These are phyloP conservation scores for Hyposmocoma kahamanoa DNA, from an alignment of 1,140 invertebrate genomes.

Conservation along the genomic window DNA sequence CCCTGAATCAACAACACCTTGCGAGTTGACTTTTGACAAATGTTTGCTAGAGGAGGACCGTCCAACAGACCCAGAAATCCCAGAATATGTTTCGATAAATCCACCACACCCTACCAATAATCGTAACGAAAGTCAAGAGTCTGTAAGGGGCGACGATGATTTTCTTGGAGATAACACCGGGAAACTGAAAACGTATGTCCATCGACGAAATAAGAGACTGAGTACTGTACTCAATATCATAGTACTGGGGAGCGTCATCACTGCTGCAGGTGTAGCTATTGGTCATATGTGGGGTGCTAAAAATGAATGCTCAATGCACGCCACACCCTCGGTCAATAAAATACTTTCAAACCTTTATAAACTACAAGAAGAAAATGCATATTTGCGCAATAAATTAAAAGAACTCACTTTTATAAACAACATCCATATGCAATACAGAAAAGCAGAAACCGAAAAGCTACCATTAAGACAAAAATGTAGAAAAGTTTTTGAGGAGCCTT, in stretches of 20 bases:
- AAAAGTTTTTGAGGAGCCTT: conserved; percentile 58
- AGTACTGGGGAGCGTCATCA: conserved; percentile 64
- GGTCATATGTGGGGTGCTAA: conserved; percentile 69
- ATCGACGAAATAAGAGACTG: conserved; percentile 63
- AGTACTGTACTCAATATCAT: conserved; percentile 66
- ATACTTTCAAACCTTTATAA: conserved; percentile 67
- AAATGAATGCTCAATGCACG: conserved; percentile 55
- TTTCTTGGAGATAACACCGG: conserved; percentile 39
- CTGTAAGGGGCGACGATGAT: conserved; percentile 32
- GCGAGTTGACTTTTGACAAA: conserved; percentile 28
- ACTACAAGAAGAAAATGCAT: conserved; percentile 67
- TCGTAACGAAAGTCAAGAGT: conserved; percentile 26
- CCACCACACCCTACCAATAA: conserved; percentile 21
- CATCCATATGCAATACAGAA: conserved; percentile 30
- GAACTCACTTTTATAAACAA: conserved; percentile 44
- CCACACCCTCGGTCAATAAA: conserved; percentile 56
- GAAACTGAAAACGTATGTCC: conserved; percentile 67
- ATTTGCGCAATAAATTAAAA: conserved; percentile 57
- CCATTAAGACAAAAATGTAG: conserved; percentile 41
- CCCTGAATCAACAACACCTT: conserved; percentile 36
- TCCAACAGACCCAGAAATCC: conserved; percentile 27
- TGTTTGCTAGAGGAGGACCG: conserved; percentile 27
- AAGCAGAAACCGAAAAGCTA: conserved; percentile 25
- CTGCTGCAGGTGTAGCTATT: conserved; percentile 61
- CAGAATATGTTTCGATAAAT: conserved; percentile 25